phyloP scores from a whole-genome alignment of 2,797 vertebrate genomes.

The Sternotherus odoratus region DNA sequence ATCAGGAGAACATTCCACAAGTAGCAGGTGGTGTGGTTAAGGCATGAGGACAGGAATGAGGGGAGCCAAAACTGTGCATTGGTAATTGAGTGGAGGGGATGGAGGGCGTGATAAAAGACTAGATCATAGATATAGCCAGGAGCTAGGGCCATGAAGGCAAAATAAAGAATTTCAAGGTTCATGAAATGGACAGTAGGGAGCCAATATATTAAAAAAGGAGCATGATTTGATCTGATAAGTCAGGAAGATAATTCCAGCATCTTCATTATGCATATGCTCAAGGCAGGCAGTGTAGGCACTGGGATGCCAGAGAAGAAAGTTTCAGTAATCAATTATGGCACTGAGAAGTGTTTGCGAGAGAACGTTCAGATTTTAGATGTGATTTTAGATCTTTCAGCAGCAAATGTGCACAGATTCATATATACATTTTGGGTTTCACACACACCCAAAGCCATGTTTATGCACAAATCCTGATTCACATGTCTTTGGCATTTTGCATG shows the following conservation, averaged over 20 bases:
- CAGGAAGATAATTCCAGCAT: background rate
- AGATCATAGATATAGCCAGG: background rate
- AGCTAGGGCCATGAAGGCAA: background rate
- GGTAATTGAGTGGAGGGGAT: background rate
- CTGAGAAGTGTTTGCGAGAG: background rate
- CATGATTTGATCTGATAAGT: background rate
- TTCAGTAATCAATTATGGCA: background rate
- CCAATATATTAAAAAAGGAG: background rate
- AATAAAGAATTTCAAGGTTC: background rate
- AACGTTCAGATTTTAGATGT: background rate
- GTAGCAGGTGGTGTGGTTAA: background rate
- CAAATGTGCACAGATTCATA: background rate
- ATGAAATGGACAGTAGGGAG: background rate
- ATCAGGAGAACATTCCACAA: background rate
- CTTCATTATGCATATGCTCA: background rate
- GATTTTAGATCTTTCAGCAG: background rate
- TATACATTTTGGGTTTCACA: background rate
- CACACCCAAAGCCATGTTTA: background rate
- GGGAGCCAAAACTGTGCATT: background rate
- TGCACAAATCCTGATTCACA: fast-evolving
- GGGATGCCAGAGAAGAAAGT: background rate
- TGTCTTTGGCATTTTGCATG: background rate
- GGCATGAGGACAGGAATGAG: background rate
- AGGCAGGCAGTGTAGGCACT: background rate
- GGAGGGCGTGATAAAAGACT: background rate